These are phyloP conservation scores for Bovichtus variegatus DNA, from an alignment of 2,797 vertebrate species.

Conservation along the genomic window DNA sequence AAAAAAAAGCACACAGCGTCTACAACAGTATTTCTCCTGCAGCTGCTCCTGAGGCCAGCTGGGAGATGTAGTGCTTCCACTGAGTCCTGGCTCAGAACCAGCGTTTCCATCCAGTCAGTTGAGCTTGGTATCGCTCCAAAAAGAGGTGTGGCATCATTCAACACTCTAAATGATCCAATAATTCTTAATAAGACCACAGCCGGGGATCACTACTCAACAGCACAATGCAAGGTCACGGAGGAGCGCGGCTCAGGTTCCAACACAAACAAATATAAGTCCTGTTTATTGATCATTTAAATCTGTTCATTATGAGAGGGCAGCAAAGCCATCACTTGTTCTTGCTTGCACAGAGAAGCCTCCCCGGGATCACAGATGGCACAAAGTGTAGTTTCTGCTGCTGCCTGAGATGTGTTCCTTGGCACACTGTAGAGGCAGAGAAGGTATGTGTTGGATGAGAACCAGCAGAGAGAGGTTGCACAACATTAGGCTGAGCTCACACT, in stretches of 20 bases:
- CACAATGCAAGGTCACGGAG: conserved; percentile 22
- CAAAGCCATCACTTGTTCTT: conserved; percentile 42
- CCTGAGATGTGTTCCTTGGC: conserved; percentile 72
- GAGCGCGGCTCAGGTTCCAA: conserved; percentile 29
- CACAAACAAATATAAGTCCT: conserved; percentile 18
- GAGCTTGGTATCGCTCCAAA: conserved; percentile 13
- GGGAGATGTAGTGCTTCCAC: conserved; percentile 39
- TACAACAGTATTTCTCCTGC: conserved; percentile 5
- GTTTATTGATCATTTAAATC: conserved; percentile 48
- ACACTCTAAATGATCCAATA: conserved; percentile 30
- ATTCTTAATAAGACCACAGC: conserved; percentile 22
- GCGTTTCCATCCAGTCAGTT: conserved; percentile 22
- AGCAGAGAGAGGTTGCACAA: conserved; percentile 67
- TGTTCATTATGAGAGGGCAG: conserved; percentile 13
- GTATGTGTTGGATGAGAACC: conserved; percentile 73
- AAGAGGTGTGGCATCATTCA: conserved; percentile 31
- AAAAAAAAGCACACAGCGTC: not conserved
- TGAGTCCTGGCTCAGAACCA: conserved; percentile 18
- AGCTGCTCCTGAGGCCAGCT: conserved; percentile 15
- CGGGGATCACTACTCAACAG: conserved; percentile 7
- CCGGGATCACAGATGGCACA: conserved; percentile 57
- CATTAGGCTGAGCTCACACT: conserved; percentile 51
- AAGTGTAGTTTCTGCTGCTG: conserved; percentile 49
- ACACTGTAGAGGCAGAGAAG: conserved; percentile 51
- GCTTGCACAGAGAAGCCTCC: conserved; percentile 34